phyloP scores from a whole-genome alignment of 1,140 invertebrate species.

The Plutomurus gul region DNA sequence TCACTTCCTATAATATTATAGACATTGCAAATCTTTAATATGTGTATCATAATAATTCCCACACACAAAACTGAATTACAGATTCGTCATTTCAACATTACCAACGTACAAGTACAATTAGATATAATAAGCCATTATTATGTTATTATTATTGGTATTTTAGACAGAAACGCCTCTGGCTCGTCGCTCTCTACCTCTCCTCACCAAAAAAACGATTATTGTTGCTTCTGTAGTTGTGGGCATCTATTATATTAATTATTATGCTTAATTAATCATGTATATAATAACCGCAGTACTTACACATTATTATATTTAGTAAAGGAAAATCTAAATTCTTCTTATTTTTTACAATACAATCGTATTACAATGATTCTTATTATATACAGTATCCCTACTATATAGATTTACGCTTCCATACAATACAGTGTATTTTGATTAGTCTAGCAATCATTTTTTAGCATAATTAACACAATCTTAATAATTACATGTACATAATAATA shows the following conservation, averaged over 20 bases:
- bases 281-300: background rate
- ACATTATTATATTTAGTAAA: background rate
- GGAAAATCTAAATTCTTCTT: background rate
- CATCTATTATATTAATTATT: background rate
- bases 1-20: slow-evolving; percentile 11
- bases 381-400: background rate
- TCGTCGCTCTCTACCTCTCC: background rate
- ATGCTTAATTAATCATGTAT: no score
- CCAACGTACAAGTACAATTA: background rate
- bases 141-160: background rate
- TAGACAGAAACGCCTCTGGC: slow-evolving; percentile 4
- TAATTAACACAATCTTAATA: background rate
- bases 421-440: slow-evolving; percentile 8
- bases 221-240: background rate
- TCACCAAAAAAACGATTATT: background rate
- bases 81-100: background rate
- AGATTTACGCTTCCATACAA: background rate
- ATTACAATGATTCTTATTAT: slow-evolving; percentile 18
- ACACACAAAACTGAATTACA: slow-evolving; percentile 8
- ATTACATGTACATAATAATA: background rate
- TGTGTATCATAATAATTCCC: background rate
- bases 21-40: background rate
- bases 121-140: background rate
- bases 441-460: background rate
- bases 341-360: slow-evolving; percentile 7